Evolutionary conservation across 2,797 vertebrate species (phyloP), one percentile per base, ranked within the genome.

Genomic region (Sebastes nivosus): DNA sequence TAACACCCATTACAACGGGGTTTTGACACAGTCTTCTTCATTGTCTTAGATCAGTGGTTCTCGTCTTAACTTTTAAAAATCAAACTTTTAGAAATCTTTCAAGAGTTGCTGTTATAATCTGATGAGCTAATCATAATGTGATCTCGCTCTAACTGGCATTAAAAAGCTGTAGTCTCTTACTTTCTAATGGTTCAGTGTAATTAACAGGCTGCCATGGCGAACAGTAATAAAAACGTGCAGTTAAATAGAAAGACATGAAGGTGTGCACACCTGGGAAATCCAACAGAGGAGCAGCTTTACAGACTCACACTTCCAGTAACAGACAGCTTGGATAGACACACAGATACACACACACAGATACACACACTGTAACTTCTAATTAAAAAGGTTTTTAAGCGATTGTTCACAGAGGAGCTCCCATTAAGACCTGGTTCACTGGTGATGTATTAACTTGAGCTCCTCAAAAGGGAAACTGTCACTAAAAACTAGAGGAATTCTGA

Each of bases 261-360:
- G 75, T 75, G 73, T 67, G 78, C 42, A 42, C 85, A 81, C 69
- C 68, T 85, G 85, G 85, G 88, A 87, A 80, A 87, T 90, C 75
- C 72, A 85, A 42, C 73, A 52, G 38, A 65, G 58, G n/a, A 57
- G 61, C 63, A 25, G 20, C 29, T 80, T 82, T 74, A 86, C 74
- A 84, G 66, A 72, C 78, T 78, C 72, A 65, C 65, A 63, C 54
- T 70, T 22, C 54, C 25, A 75, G 46, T 24, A 57, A 71, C 20
- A 68, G 64, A 38, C 67, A 59, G 68, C 29, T 30, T 38, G 32
- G 58, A 66, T 22, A 29, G 29, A 71, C 22, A 77, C 20, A 55
- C 27, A 69, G 74, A 78, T 27, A 61, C 25, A 73, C 24, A 69
- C 64, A 69, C 64, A 81, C 10, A 66, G 2, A 69, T 4, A 67